Evolutionary conservation across 30 jellyfish, hydroid and myxozoan species (phyloP).

Genomic region (Cassiopea andromeda): DNA sequence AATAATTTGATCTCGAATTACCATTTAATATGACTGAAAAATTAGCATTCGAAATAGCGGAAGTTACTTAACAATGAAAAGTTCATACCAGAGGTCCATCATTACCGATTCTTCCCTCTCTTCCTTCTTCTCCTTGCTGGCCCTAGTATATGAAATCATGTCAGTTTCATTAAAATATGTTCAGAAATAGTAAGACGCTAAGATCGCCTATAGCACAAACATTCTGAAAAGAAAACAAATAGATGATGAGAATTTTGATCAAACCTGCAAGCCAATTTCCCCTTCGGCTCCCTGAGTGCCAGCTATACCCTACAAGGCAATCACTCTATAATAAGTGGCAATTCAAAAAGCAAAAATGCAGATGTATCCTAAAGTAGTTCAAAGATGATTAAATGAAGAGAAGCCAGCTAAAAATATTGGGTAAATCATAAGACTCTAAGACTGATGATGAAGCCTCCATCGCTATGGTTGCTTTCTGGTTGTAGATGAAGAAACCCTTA

Average conservation of each 20-base stretch:
- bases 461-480: too few species aligned
- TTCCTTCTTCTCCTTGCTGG: conserved; percentile 64
- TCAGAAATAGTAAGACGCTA: neutral
- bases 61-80: neutral
- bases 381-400: too few species aligned
- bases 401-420: too few species aligned
- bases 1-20: too few species aligned
- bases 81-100: conserved; percentile 65
- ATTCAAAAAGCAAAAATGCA: too few species aligned
- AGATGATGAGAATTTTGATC: neutral
- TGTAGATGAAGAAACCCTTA: too few species aligned
- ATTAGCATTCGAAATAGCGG: neutral
- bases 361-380: too few species aligned
- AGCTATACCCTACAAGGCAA: conserved; percentile 34
- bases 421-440: too few species aligned
- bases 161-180: neutral
- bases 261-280: conserved; percentile 60
- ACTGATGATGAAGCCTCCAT: too few species aligned
- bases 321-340: neutral
- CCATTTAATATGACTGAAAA: too few species aligned
- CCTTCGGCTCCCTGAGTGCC: conserved; percentile 76
- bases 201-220: neutral
- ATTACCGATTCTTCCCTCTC: conserved; percentile 47
- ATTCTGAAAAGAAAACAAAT: neutral
- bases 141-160: conserved; percentile 21